A percentile compares a stretch with the other conserved stretches of the same genome.
Conservation (phyloP, 2,797 vertebrate genomes). For the Sternotherus odoratus region DNA sequence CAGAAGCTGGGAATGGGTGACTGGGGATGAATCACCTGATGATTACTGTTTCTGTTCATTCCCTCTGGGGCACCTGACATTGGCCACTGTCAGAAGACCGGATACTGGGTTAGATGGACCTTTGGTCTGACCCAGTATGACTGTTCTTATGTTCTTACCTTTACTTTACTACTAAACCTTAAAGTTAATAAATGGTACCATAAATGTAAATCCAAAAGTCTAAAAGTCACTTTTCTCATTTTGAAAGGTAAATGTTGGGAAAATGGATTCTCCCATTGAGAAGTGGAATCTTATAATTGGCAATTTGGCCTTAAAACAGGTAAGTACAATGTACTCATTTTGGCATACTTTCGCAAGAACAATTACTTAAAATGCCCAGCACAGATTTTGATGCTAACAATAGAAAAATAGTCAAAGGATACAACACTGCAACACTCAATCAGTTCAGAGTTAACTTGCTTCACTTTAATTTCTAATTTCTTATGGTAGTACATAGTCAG, state of each 20-base stretch:
- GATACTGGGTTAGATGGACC: no score
- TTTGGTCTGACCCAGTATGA: no score
- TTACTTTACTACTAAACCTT: not conserved
- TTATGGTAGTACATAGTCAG: not conserved
- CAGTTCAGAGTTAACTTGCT: not conserved
- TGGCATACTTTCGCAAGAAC: not conserved
- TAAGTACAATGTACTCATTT: constrained; percentile 65
- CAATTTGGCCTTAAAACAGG: constrained; percentile 97
- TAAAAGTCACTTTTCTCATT: constrained; percentile 21
- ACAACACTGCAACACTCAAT: not conserved
- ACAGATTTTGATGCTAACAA: not conserved
- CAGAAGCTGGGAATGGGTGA: no score
- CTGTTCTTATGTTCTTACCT: not conserved
- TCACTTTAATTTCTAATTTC: not conserved
- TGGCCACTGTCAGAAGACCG: no score
- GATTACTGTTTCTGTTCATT: no score
- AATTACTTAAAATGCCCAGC: not conserved
- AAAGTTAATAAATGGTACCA: not conserved
- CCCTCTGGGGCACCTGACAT: no score
- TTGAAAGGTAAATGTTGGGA: constrained; percentile 94
- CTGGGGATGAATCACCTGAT: no score
- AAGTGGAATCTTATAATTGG: constrained; percentile 98
- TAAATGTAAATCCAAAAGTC: not conserved
- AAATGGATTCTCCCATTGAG: constrained; percentile 98
- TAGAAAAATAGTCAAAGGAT: not conserved